Conservation (phyloP, 2,113 vertebrate species). For the Mesoclemmys tuberculata region DNA sequence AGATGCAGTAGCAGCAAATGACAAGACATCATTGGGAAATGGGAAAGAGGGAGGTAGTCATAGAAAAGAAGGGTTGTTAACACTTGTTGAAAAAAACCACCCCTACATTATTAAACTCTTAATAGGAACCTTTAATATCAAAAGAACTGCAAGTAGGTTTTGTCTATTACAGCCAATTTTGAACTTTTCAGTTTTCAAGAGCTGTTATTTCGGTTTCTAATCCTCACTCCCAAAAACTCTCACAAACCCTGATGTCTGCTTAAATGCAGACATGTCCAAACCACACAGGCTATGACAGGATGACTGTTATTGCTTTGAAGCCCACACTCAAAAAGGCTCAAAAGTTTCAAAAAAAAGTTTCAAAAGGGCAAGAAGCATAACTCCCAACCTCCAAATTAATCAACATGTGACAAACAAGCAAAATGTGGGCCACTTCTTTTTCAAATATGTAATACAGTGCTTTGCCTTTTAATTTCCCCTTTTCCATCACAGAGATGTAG, state of each 20-base stretch:
- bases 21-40: background rate
- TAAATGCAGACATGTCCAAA: background rate
- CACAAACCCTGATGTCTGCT: background rate
- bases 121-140: background rate
- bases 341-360: background rate
- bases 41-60: background rate
- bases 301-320: background rate
- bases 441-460: background rate
- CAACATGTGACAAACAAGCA: background rate
- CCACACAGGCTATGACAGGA: background rate
- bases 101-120: background rate
- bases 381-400: background rate
- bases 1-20: background rate
- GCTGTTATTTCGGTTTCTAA: conserved; percentile 28
- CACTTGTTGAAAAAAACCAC: background rate
- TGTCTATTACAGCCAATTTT: background rate
- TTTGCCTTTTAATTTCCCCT: background rate
- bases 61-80: background rate
- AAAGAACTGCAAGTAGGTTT: background rate
- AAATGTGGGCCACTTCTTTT: background rate
- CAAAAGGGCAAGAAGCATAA: background rate
- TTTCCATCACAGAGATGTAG: background rate
- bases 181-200: background rate
- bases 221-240: conserved; percentile 34
- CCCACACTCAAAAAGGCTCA: background rate